Evolutionary conservation across 2,797 vertebrate species (phyloP), one percentile per base, ranked within the genome.

Genomic region (Lates japonicus): DNA sequence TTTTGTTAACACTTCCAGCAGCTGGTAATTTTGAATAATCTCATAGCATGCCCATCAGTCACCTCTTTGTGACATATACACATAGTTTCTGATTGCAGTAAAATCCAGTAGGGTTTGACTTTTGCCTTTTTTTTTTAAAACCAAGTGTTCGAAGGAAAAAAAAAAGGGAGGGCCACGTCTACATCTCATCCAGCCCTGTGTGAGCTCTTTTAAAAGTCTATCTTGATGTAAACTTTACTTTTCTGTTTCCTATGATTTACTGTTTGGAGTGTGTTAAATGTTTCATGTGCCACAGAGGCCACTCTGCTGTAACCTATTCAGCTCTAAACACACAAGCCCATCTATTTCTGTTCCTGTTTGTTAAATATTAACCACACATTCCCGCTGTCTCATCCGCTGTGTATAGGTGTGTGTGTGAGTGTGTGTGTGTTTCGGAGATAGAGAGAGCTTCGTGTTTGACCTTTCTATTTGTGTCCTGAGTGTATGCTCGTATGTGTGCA

Each of bases 281-380:
- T 94, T 94, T 95, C 91, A 94, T 93, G 91, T 68, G 74, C 88
- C 88, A 90, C 86, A 64, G 88, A 94, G 91, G 91, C 92, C 90
- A 87, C 90, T 89, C 92, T 85, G 77, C 89, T 84, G 90, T 93
- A 92, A 88, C 85, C 89, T 64, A 83, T 90, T 91, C 92, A 71
- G 85, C 90, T 88, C 88, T 87, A 85, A 89, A 93, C 91, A 92
- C 90, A 93, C 92, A 89, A 84, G 77, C 78, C 88, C 90, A 87
- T 94, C 94, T 95, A 95, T 95, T 95, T 94, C 90, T 92, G 94
- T 85, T 93, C 85, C 88, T 90, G 88, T 92, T 92, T 92, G 93
- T 95, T 95, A 95, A 95, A 94, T 95, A 95, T 95, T 95, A 94
- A 95, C 87, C 88, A 92, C 91, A 91, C 89, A 87, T 86, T 92